Conservation (phyloP, 2,797 vertebrate genomes). For the Microctenopoma lineatum region DNA sequence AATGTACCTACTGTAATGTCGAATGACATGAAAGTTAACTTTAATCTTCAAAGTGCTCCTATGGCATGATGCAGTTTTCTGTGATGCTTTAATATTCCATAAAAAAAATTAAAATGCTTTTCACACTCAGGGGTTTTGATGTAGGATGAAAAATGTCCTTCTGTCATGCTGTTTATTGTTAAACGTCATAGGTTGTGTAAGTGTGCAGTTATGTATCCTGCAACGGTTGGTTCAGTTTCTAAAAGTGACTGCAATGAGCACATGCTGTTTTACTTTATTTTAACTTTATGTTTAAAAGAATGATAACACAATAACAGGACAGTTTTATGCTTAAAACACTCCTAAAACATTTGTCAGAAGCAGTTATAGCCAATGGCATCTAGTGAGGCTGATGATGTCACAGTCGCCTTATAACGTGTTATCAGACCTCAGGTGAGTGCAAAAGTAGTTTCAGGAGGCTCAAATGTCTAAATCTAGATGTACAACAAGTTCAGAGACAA, state of each 20-base stretch:
- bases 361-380: background rate
- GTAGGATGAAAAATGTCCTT: slow-evolving; percentile 31
- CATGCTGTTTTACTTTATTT: too few relatives aligned
- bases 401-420: background rate
- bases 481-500: background rate
- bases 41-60: slow-evolving; percentile 66
- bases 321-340: background rate
- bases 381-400: too few relatives aligned
- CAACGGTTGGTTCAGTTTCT: background rate
- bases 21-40: slow-evolving; percentile 61
- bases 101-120: slow-evolving; percentile 61
- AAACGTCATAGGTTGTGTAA: background rate
- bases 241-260: background rate
- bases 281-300: background rate
- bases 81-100: slow-evolving; percentile 54
- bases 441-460: background rate
- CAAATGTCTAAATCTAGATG: background rate
- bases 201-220: background rate
- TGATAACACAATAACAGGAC: background rate
- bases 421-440: background rate
- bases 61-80: slow-evolving; percentile 59
- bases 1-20: slow-evolving; percentile 64
- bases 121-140: slow-evolving; percentile 44
- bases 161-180: slow-evolving; percentile 23
- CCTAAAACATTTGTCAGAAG: background rate